Evolutionary conservation across 1,140 invertebrate species (phyloP), one percentile per base, ranked within the genome.

Genomic region (Pachyrhynchus sulphureomaculatus): DNA sequence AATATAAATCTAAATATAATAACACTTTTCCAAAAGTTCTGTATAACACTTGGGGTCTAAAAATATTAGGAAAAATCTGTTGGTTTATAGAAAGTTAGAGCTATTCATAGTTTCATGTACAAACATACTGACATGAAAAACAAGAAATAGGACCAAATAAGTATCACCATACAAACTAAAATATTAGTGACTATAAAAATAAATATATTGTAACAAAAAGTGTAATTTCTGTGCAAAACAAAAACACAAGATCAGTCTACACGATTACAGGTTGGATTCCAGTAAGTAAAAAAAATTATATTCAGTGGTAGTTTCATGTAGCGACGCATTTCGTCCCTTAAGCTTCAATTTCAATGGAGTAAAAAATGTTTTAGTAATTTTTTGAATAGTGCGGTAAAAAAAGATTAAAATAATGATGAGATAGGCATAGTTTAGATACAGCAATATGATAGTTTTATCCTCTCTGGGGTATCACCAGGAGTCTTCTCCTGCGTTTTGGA

Each of bases 181-280:
- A 48, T 12, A 39, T 24, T 33, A 21, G n/a, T 9, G 24, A 24
- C 55, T 60, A 60, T n/a, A 52, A 60, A 60, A 60, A 60, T 60
- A 60, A 60, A 60, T 60, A 60, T 60, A 41, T 33, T 51, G 57
- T 60, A 49, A 37, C 18, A 32, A 45, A 17, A 55, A 57, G 23
- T 41, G 34, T 10, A 39, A 41, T 18, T 51, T 52, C 32, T 52
- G 57, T 52, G 57, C 47, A 39, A 48, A 49, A 49, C n/a, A 52
- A 20, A 24, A 52, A 52, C 44, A 52, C 36, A 26, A 39, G 9
- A 48, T 60, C 57, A 60, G 57, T 60, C 57, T 52, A 60, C 26
- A 48, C 15, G 29, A 45, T 39, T 48, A 26, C 15, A 54, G 51
- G 15, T 15, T n/a, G 17, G 24, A 20, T 0, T 52, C 18, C 4